Percentiles rank a stretch among this genome's conserved stretches.
Conservation (phyloP, 2,113 vertebrate genomes). For the Chloroceryle aenea region DNA sequence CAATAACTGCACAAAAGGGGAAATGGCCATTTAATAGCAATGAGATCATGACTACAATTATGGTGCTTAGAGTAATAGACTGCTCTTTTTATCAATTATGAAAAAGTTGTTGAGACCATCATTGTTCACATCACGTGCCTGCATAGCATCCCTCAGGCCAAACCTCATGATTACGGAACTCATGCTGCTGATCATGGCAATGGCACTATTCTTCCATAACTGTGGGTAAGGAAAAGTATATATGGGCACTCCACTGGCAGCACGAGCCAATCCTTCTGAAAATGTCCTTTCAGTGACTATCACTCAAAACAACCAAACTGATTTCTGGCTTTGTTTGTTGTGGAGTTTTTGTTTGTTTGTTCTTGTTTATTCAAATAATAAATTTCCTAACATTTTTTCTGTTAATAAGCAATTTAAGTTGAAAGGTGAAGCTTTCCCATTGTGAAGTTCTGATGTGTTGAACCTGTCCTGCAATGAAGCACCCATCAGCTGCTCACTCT, state of each 20-base stretch:
- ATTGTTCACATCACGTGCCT: conserved; percentile 4
- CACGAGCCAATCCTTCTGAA: background rate
- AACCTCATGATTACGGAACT: background rate
- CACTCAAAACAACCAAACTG: background rate
- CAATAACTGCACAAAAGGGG: background rate
- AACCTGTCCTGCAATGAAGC: background rate
- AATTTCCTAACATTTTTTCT: background rate
- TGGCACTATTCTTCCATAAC: conserved; percentile 26
- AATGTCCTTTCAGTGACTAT: conserved; percentile 8
- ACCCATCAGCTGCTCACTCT: background rate
- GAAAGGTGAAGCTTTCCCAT: background rate
- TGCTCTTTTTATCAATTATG: conserved; percentile 56
- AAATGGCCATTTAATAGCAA: conserved; percentile 34
- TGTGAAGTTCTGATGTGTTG: background rate
- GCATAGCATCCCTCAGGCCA: background rate
- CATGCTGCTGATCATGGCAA: background rate
- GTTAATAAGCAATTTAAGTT: background rate
- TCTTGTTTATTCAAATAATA: background rate
- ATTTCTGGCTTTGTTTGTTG: background rate
- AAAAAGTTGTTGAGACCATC: conserved; percentile 44
- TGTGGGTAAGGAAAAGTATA: background rate
- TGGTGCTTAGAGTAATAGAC: conserved; percentile 21
- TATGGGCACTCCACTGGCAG: background rate
- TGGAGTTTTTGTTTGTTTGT: background rate
- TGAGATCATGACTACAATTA: background rate